phyloP scores from a whole-genome alignment of 1,140 invertebrate species.

The Tetramorium alpestre region DNA sequence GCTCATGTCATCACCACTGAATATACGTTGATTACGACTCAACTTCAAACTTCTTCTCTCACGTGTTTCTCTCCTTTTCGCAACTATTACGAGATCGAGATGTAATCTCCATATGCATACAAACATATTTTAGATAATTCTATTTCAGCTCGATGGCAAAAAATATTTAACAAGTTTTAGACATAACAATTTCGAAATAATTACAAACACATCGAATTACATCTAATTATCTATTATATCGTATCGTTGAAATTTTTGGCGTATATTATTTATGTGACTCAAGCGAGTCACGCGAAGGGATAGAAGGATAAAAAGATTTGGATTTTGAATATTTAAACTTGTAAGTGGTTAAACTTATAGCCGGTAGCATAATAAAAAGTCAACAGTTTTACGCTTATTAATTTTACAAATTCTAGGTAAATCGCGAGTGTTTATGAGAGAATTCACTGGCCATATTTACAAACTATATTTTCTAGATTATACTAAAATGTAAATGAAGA shows the following conservation, averaged over 20 bases:
- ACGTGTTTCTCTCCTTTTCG: not conserved
- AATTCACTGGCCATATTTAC: not conserved
- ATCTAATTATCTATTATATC: not conserved
- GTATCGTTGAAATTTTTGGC: not conserved
- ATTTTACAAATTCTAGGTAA: too few species aligned
- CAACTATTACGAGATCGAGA: too few species aligned
- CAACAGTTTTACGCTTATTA: constrained; percentile 31
- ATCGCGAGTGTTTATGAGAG: not conserved
- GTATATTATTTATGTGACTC: not conserved
- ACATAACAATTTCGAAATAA: too few species aligned
- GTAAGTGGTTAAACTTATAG: not conserved
- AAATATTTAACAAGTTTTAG: not conserved
- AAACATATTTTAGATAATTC: not conserved
- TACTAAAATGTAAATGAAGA: too few species aligned
- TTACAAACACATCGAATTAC: not conserved
- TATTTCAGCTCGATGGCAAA: not conserved
- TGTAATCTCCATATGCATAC: too few species aligned
- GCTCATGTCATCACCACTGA: not conserved
- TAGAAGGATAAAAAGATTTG: too few species aligned
- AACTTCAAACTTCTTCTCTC: not conserved
- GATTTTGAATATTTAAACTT: too few species aligned
- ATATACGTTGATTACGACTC: not conserved
- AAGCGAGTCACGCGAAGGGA: not conserved
- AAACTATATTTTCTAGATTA: too few species aligned
- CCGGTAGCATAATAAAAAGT: not conserved